These are phyloP conservation scores for Panonychus citri DNA, from an alignment of 1,140 invertebrate species.

Conservation along the genomic window DNA sequence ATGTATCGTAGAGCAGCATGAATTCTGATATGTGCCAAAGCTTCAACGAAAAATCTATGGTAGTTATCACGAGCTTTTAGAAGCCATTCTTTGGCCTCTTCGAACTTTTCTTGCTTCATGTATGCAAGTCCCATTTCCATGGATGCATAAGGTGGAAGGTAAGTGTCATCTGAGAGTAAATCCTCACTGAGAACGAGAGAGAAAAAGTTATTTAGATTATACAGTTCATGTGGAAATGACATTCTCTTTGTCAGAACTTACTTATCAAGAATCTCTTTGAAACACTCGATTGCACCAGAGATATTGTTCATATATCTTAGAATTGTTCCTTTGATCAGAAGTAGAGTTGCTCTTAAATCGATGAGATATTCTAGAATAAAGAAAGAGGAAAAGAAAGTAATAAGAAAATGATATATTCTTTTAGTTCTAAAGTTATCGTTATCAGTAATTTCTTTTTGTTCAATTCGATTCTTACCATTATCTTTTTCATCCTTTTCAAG, in stretches of 20 bases:
- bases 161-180: conserved; percentile 32
- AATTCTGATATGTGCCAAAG: conserved; percentile 9
- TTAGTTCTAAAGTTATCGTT: no score
- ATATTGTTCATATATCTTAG: conserved; percentile 29
- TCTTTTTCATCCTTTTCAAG: conserved; percentile 33
- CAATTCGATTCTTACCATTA: not conserved
- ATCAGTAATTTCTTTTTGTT: no score
- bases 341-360: conserved; percentile 27
- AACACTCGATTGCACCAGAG: not conserved
- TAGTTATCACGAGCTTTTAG: conserved; percentile 43
- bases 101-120: conserved; percentile 35
- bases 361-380: not conserved
- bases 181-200: no score
- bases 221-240: no score
- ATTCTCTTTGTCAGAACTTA: no score
- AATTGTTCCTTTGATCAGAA: conserved; percentile 58
- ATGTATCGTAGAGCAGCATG: conserved; percentile 5
- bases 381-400: not conserved
- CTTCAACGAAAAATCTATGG: conserved; percentile 15
- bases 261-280: not conserved
- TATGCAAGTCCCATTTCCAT: conserved; percentile 61
- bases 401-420: no score
- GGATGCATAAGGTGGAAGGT: conserved; percentile 58
- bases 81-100: conserved; percentile 42
- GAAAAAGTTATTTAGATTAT: no score